These are phyloP conservation scores for Oryzias woworae DNA, from an alignment of 2,113 vertebrate species.

Conservation along the genomic window DNA sequence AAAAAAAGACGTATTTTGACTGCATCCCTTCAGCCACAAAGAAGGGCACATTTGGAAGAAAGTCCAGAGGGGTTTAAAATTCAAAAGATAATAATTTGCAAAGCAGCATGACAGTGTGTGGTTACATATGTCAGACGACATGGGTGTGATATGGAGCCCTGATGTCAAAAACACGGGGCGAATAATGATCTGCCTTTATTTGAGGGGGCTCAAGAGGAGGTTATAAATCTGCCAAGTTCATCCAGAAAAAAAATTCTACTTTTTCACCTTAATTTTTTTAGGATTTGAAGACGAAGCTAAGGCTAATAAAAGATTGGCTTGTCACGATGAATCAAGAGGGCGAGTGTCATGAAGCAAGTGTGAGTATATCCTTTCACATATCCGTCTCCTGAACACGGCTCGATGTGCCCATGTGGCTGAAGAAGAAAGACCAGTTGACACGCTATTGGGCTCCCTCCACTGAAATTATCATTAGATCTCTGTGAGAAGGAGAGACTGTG, in stretches of 20 bases:
- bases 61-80: constrained; percentile 13
- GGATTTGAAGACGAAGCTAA: constrained; percentile 77
- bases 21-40: constrained; percentile 1
- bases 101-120: constrained; percentile 26
- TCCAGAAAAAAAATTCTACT: constrained; percentile 73
- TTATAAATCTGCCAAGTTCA: constrained; percentile 81
- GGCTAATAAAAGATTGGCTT: constrained; percentile 83
- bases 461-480: constrained; percentile 75
- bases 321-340: constrained; percentile 81
- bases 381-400: constrained; percentile 67
- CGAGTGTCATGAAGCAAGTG: constrained; percentile 75
- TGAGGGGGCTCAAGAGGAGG: constrained; percentile 36
- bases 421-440: constrained; percentile 59
- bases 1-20: constrained; percentile 38
- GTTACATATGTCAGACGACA: constrained; percentile 56
- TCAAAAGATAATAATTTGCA: constrained; percentile 51
- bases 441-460: constrained; percentile 54
- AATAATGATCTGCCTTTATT: constrained; percentile 74
- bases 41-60: constrained; percentile 3
- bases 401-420: constrained; percentile 48
- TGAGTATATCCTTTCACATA: constrained; percentile 76
- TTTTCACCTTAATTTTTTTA: constrained; percentile 62
- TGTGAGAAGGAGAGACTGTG: constrained; percentile 69
- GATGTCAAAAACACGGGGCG: constrained; percentile 70
- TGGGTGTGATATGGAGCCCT: constrained; percentile 63